These are phyloP conservation scores for Meriones unguiculatus DNA, from an alignment of 2,113 vertebrate genomes.

Conservation along the genomic window DNA sequence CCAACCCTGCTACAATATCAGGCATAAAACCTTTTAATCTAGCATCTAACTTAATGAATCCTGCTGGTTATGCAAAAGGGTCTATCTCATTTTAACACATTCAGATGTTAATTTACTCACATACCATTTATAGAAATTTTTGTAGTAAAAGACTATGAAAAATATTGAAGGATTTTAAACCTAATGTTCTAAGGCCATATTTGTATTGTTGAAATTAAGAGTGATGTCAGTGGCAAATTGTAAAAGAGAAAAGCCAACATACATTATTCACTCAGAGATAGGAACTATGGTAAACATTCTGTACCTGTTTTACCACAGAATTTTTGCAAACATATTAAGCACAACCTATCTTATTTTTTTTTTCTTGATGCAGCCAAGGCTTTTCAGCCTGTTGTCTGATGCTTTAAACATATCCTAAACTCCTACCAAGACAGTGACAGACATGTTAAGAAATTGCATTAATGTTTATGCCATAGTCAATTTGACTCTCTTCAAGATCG, in stretches of 20 bases:
- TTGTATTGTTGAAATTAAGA: background rate
- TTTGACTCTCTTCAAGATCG: background rate
- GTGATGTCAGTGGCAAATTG: background rate
- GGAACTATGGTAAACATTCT: background rate
- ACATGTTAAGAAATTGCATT: background rate
- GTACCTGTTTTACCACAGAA: background rate
- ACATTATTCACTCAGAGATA: background rate
- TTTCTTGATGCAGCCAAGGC: background rate
- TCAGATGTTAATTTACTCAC: background rate
- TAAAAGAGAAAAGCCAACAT: background rate
- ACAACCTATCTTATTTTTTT: background rate
- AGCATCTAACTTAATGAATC: background rate
- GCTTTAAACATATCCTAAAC: background rate
- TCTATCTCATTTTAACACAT: background rate
- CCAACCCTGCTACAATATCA: background rate
- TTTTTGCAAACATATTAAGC: background rate
- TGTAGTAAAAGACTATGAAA: background rate
- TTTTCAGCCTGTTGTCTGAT: background rate
- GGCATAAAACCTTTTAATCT: background rate
- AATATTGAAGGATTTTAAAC: background rate
- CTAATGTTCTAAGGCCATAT: background rate
- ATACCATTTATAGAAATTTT: background rate
- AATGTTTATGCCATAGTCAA: background rate
- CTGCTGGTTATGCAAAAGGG: background rate
- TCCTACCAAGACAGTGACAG: background rate